Evolutionary conservation across 2,797 vertebrate species (phyloP).

Genomic region (Threskiornis aethiopicus): DNA sequence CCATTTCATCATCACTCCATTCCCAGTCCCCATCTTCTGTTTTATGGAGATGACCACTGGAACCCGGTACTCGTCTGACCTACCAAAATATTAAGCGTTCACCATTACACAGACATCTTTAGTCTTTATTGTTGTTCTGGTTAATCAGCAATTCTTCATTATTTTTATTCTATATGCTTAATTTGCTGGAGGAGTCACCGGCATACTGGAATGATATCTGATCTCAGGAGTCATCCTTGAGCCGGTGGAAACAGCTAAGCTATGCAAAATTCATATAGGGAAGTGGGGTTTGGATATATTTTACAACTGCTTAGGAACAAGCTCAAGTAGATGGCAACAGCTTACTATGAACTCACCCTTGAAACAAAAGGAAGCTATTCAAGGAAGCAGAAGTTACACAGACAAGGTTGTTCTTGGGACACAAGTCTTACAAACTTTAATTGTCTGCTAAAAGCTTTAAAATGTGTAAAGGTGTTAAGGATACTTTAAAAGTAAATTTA

Average conservation of each 20-base stretch:
- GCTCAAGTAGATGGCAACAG: neutral
- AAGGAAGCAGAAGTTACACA: neutral
- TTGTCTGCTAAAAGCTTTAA: neutral
- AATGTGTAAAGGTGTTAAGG: neutral
- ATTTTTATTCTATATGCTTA: neutral
- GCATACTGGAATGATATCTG: neutral
- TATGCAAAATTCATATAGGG: neutral
- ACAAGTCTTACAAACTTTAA: neutral
- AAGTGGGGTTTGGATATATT: neutral
- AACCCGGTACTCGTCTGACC: constrained; percentile 95
- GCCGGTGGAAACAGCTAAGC: neutral
- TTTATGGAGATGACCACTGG: constrained; percentile 96
- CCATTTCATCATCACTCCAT: constrained; percentile 98
- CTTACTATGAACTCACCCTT: neutral
- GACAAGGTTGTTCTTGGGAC: neutral
- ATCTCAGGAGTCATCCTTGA: neutral
- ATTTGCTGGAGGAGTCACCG: neutral
- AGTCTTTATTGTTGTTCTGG: neutral
- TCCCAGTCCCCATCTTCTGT: constrained; percentile 98
- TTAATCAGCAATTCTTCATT: neutral
- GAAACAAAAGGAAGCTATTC: neutral
- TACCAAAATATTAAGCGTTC: constrained; percentile 52
- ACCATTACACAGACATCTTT: neutral
- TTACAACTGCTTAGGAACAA: neutral
- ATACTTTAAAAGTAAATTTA: neutral